Percentiles rank a stretch among this genome's conserved stretches.
phyloP scores from a whole-genome alignment of 2,888 invertebrate genomes.

The Malachius bipustulatus region DNA sequence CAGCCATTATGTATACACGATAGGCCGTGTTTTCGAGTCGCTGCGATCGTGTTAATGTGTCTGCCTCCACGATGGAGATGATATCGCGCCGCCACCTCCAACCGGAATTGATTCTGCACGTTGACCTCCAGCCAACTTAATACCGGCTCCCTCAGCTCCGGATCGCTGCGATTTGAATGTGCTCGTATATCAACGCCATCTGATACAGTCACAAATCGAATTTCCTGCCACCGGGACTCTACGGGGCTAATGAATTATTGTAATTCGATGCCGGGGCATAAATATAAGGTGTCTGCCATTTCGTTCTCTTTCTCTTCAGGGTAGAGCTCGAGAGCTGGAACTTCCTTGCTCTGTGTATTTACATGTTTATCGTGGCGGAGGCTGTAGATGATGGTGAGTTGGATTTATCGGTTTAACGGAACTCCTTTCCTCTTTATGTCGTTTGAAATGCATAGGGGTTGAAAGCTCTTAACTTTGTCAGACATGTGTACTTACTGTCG shows the following conservation, averaged over 20 bases:
- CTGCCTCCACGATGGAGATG: constrained; percentile 25
- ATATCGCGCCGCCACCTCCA: constrained; percentile 23
- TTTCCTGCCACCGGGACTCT: constrained; percentile 26
- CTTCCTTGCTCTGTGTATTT: constrained; percentile 24
- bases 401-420: constrained; percentile 34
- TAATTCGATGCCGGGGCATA: constrained; percentile 31
- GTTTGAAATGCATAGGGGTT: too few species aligned
- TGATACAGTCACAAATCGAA: constrained; percentile 29
- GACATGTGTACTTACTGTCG: too few species aligned
- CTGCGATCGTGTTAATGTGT: constrained; percentile 27
- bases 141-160: constrained; percentile 14
- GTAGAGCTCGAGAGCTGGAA: too few species aligned
- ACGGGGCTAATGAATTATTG: constrained; percentile 34
- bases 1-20: constrained; percentile 3
- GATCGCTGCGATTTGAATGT: constrained; percentile 8
- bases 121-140: constrained; percentile 27
- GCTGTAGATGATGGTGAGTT: constrained; percentile 28
- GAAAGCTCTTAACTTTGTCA: too few species aligned
- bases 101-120: constrained; percentile 30
- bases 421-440: too few species aligned
- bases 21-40: constrained; percentile 11
- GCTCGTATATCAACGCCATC: constrained; percentile 25
- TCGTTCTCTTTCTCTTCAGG: constrained; percentile 6
- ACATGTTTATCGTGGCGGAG: constrained; percentile 34
- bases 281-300: constrained; percentile 22